Evolutionary conservation across 2,888 invertebrate species (phyloP).

Genomic region (Beris morrisii): DNA sequence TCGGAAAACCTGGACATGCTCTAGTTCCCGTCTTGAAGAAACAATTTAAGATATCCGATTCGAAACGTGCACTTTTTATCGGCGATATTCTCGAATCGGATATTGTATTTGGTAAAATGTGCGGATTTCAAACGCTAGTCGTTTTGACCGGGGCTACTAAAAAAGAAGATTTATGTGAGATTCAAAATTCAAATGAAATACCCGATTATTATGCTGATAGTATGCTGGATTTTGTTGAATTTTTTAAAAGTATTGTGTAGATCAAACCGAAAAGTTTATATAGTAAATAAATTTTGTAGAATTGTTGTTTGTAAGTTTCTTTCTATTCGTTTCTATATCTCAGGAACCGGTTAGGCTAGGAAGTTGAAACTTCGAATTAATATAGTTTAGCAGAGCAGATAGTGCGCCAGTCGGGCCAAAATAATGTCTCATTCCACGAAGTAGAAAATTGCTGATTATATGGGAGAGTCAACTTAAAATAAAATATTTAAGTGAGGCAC

Average conservation of each 20-base stretch:
- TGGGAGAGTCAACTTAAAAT: no score
- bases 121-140: conserved; percentile 73
- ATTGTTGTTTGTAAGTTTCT: no score
- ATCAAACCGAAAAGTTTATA: no score
- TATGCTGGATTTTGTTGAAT: conserved; percentile 47
- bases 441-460: no score
- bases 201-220: conserved; percentile 53
- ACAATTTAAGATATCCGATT: conserved; percentile 57
- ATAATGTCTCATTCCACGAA: no score
- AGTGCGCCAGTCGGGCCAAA: no score
- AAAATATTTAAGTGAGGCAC: no score
- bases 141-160: conserved; percentile 62
- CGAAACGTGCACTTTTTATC: conserved; percentile 74
- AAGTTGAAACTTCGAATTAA: no score
- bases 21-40: conserved; percentile 48
- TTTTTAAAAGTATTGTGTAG: conserved; percentile 42
- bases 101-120: conserved; percentile 69
- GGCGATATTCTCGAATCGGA: conserved; percentile 87
- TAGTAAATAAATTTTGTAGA: no score
- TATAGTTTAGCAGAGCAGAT: no score
- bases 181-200: conserved; percentile 41
- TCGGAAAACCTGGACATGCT: conserved; percentile 58
- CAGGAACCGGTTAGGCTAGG: no score
- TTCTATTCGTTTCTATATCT: no score
- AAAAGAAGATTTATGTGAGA: conserved; percentile 42